A percentile compares a stretch with the other conserved stretches of the same genome.
phyloP scores from a whole-genome alignment of 2,113 vertebrate genomes.

The Thryonomys swinderianus region DNA sequence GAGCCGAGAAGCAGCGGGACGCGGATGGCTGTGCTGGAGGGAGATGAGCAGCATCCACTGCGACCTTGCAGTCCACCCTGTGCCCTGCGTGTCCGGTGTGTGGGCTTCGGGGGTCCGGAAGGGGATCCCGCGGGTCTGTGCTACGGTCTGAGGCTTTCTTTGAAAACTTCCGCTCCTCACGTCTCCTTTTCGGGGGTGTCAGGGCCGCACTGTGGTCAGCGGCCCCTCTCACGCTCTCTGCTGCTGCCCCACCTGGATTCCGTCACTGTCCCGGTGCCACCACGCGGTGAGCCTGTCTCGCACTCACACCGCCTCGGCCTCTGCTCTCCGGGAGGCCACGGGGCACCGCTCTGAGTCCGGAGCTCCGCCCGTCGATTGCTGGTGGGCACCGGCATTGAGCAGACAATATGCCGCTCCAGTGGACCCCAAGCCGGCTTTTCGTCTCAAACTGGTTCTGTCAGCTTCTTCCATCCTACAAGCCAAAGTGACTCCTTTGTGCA shows the following conservation, averaged over 20 bases:
- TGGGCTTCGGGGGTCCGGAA: too few relatives aligned
- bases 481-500: not conserved
- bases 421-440: not conserved
- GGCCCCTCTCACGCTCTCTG: too few relatives aligned
- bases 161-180: not conserved
- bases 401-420: not conserved
- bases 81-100: rapidly evolving
- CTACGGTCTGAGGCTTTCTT: not conserved
- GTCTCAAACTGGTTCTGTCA: not conserved
- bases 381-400: not conserved
- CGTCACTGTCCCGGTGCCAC: too few relatives aligned
- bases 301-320: not conserved
- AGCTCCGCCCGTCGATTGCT: not conserved
- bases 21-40: too few relatives aligned
- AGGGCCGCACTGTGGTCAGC: not conserved
- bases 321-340: not conserved
- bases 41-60: not conserved
- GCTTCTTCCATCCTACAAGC: not conserved
- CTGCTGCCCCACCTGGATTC: not conserved
- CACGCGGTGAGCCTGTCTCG: too few relatives aligned
- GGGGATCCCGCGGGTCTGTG: not conserved
- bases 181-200: not conserved
- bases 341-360: not conserved
- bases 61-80: not conserved
- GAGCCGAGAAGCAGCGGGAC: not conserved